Evolutionary conservation across 2,888 invertebrate genomes (phyloP).

Genomic region (Spisula solida): DNA sequence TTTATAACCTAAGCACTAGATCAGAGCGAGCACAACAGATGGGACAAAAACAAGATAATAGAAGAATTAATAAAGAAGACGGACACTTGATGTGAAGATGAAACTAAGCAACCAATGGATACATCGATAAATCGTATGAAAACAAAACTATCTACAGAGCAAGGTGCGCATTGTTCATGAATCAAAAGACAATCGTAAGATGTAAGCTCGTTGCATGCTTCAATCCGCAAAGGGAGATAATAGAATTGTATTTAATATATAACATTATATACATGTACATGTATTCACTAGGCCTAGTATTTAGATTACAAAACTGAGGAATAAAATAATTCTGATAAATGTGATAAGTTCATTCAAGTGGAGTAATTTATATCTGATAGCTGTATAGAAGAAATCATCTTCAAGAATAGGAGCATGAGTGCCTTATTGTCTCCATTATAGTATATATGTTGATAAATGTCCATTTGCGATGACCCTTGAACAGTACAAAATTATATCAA

Average conservation of each 20-base stretch:
- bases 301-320: neutral
- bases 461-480: neutral
- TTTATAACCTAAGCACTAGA: neutral
- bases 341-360: neutral
- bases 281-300: no score
- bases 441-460: constrained; percentile 21
- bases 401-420: neutral
- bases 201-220: neutral
- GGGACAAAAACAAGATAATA: neutral
- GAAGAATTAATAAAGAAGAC: constrained; percentile 19
- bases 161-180: neutral
- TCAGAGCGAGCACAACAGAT: neutral
- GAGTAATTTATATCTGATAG: neutral
- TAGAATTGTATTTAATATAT: neutral
- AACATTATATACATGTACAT: no score
- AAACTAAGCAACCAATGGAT: neutral
- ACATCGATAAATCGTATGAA: neutral
- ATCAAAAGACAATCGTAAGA: neutral
- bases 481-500: constrained; percentile 45
- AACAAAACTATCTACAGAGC: constrained; percentile 4
- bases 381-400: neutral
- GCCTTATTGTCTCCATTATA: neutral
- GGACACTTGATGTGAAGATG: neutral
- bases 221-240: neutral
- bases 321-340: neutral